phyloP scores from a whole-genome alignment of 2,113 vertebrate genomes.

The Cottus gobio region DNA sequence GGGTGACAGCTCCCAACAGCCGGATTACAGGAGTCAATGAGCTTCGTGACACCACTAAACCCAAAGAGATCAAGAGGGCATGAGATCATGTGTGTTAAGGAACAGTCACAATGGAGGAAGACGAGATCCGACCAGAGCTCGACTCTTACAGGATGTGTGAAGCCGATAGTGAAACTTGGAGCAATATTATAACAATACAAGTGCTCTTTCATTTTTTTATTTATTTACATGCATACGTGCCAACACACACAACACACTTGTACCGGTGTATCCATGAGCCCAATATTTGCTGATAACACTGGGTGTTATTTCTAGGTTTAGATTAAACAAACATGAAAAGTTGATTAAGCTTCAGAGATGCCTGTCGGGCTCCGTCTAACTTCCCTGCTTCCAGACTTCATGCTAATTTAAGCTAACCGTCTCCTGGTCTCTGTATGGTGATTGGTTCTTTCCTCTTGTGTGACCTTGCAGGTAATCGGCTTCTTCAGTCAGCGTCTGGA shows the following conservation, averaged over 20 bases:
- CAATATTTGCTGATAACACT: background rate
- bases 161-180: background rate
- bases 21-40: conserved; percentile 55
- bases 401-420: background rate
- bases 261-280: background rate
- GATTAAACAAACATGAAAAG: background rate
- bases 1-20: conserved; percentile 50
- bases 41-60: conserved; percentile 32
- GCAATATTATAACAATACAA: background rate
- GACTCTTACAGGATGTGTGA: background rate
- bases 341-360: background rate
- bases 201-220: background rate
- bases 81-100: conserved; percentile 22
- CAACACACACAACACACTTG: background rate
- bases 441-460: conserved; percentile 31
- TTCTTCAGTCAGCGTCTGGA: conserved; percentile 96
- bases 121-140: background rate
- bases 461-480: conserved; percentile 89
- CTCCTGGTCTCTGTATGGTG: conserved; percentile 1
- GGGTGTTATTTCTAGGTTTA: background rate
- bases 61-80: conserved; percentile 42
- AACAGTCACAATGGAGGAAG: conserved; percentile 11
- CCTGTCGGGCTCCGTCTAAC: background rate
- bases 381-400: background rate
- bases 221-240: background rate